A percentile compares a stretch with the other conserved stretches of the same genome.
These are phyloP conservation scores for Druceiella hillmani DNA, from an alignment of 2,888 invertebrate genomes.

Conservation along the genomic window DNA sequence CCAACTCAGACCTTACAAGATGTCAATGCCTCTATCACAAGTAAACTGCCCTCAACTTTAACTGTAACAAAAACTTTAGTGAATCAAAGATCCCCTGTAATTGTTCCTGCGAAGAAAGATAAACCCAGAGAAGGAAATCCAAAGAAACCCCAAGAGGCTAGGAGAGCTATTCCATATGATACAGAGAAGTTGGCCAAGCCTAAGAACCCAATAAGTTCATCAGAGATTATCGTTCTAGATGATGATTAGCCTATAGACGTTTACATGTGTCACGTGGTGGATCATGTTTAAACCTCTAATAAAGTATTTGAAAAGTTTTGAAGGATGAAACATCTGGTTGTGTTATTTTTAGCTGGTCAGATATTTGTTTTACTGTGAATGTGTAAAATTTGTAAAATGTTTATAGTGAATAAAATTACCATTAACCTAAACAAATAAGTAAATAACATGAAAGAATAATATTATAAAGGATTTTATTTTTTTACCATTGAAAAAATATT, in stretches of 20 bases:
- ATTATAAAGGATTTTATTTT: too few relatives aligned
- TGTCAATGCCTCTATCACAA: slow-evolving; percentile 36
- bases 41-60: slow-evolving; percentile 47
- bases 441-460: too few relatives aligned
- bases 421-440: too few relatives aligned
- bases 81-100: slow-evolving; percentile 27
- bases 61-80: slow-evolving; percentile 45
- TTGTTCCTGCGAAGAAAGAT: background rate
- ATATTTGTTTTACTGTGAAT: too few relatives aligned
- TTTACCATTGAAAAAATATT: too few relatives aligned
- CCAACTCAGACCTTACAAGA: slow-evolving; percentile 26
- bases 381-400: too few relatives aligned
- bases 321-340: too few relatives aligned
- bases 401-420: too few relatives aligned
- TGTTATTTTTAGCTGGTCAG: too few relatives aligned
- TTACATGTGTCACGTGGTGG: too few relatives aligned
- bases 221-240: slow-evolving; percentile 44
- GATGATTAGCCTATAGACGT: slow-evolving; percentile 39
- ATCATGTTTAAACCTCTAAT: too few relatives aligned
- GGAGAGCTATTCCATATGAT: background rate
- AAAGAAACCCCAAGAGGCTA: slow-evolving; percentile 29
- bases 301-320: too few relatives aligned
- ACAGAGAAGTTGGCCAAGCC: slow-evolving; percentile 8
- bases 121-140: slow-evolving; percentile 33
- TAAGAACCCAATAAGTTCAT: slow-evolving; percentile 14